Evolutionary conservation across 2,113 vertebrate genomes (phyloP).

Genomic region (Aldabrachelys gigantea): DNA sequence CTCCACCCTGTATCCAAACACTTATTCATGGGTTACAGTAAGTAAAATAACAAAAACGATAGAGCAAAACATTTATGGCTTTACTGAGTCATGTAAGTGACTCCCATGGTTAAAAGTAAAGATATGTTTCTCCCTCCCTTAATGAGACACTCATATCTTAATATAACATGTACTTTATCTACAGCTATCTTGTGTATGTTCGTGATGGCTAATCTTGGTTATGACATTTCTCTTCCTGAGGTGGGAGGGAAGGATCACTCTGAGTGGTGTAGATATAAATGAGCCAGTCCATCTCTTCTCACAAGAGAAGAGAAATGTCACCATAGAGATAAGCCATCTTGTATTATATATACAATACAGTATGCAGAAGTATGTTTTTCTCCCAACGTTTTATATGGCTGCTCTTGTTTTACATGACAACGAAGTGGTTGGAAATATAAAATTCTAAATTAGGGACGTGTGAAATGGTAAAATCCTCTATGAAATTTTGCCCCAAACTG

Average conservation of each 20-base stretch:
- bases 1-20: background rate
- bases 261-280: background rate
- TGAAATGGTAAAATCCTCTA: background rate
- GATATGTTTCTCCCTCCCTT: background rate
- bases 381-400: background rate
- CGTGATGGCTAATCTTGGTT: background rate
- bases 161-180: background rate
- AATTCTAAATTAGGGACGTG: background rate
- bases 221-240: background rate
- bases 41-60: background rate
- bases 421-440: background rate
- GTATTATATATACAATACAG: background rate
- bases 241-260: background rate
- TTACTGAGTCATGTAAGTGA: background rate
- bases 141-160: background rate
- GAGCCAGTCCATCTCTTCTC: background rate
- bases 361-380: background rate
- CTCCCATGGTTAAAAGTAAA: background rate
- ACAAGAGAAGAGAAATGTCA: background rate
- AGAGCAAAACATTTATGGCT: background rate
- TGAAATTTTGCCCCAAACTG: background rate
- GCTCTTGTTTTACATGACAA: background rate
- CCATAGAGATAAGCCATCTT: background rate
- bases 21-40: background rate
- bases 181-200: background rate